Percentiles rank a stretch among this genome's conserved stretches.
Evolutionary conservation across 2,888 invertebrate species (phyloP).

Genomic region (Marasmarcha lunaedactyla): DNA sequence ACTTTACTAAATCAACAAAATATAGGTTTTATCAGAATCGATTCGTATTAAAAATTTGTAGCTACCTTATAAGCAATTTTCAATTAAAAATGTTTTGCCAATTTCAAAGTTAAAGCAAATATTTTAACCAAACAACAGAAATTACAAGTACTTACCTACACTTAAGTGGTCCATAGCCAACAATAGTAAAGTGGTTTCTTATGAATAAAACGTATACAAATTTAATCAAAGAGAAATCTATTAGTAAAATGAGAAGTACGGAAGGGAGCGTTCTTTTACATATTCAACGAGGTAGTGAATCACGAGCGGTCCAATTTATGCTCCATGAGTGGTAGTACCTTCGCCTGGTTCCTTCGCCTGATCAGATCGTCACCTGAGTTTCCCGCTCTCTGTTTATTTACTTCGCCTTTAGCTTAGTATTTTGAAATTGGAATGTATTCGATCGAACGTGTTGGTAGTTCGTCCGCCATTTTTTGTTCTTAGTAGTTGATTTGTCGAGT

Average conservation of each 20-base stretch:
- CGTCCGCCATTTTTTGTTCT: no score
- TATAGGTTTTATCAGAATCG: neutral
- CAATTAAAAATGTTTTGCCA: no score
- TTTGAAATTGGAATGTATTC: slow-evolving; percentile 15
- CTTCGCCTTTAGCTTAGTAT: slow-evolving; percentile 15
- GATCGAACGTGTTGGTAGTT: no score
- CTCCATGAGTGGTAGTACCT: slow-evolving; percentile 61
- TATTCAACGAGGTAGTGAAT: slow-evolving; percentile 69
- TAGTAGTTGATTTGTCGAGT: no score
- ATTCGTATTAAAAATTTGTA: neutral
- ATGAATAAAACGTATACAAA: slow-evolving; percentile 70
- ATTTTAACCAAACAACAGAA: slow-evolving; percentile 9
- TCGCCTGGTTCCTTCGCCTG: slow-evolving; percentile 53
- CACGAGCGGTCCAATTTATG: slow-evolving; percentile 68
- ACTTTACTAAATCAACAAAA: neutral
- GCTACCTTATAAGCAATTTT: no score
- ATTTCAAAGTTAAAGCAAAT: no score
- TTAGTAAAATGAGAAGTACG: slow-evolving; percentile 71
- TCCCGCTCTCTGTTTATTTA: slow-evolving; percentile 20
- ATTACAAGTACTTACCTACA: slow-evolving; percentile 12
- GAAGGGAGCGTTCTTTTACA: slow-evolving; percentile 67
- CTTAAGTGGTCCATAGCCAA: slow-evolving; percentile 48
- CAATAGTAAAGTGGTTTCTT: slow-evolving; percentile 47
- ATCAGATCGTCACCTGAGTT: slow-evolving; percentile 53
- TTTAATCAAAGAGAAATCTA: slow-evolving; percentile 71